phyloP scores from a whole-genome alignment of 2,888 invertebrate genomes.

The Caenorhabditis zanzibari region DNA sequence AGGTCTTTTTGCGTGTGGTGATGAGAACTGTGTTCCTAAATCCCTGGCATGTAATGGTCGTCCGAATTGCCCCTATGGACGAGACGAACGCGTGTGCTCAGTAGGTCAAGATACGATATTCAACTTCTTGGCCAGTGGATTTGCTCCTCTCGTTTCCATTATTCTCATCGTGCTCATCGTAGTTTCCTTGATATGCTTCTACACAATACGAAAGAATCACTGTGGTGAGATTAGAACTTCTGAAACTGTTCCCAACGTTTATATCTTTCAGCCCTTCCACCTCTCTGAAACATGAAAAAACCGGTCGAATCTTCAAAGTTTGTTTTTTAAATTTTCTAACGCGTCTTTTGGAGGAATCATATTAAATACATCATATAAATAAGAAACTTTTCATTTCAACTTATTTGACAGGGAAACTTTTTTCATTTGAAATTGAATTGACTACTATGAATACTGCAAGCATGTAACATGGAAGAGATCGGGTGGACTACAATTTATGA shows the following conservation, averaged over 20 bases:
- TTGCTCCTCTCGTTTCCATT: conserved; percentile 72
- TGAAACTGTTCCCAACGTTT: too few species aligned
- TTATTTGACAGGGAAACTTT: conserved; percentile 31
- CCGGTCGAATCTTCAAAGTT: conserved; percentile 10
- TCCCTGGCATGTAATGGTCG: conserved; percentile 78
- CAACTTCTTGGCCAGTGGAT: conserved; percentile 71
- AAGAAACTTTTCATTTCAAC: conserved; percentile 17
- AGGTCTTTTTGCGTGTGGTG: conserved; percentile 81
- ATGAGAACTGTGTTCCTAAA: conserved; percentile 82
- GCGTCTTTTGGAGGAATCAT: neutral
- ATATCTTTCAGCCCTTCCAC: conserved; percentile 52
- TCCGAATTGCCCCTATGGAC: conserved; percentile 79
- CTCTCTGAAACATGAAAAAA: conserved; percentile 34
- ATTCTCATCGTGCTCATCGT: conserved; percentile 71
- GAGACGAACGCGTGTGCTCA: conserved; percentile 75
- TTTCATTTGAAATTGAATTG: conserved; percentile 11
- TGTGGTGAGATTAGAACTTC: conserved; percentile 33
- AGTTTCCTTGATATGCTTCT: conserved; percentile 71
- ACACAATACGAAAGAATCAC: conserved; percentile 66
- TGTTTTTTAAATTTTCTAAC: neutral
- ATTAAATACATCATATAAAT: neutral
- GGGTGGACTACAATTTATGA: neutral
- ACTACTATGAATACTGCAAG: conserved; percentile 34
- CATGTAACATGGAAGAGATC: neutral
- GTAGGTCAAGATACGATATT: conserved; percentile 67